Percentiles rank a stretch among this genome's conserved stretches.
Conservation (phyloP, 2,797 vertebrate species). For the Rhinoraja longicauda region DNA sequence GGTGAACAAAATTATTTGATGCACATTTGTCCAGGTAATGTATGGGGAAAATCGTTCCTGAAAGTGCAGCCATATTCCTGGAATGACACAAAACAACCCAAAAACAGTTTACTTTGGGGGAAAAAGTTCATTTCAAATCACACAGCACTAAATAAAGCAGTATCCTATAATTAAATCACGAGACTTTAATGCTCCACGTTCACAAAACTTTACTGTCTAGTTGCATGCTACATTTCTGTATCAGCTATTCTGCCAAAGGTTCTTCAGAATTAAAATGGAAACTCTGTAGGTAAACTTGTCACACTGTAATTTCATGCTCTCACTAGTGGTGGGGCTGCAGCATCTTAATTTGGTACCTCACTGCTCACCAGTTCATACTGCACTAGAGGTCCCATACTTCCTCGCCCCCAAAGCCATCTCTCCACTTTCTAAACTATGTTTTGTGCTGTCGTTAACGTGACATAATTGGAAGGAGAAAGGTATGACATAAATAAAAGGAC, state of each 20-base stretch:
- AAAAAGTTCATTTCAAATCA: no score
- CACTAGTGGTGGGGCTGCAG: neutral
- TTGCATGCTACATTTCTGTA: neutral
- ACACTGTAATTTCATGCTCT: neutral
- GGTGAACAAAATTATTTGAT: no score
- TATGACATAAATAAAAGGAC: neutral
- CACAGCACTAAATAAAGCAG: no score
- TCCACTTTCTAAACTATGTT: neutral
- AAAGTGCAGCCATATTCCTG: no score
- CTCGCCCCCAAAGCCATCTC: neutral
- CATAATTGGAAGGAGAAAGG: neutral
- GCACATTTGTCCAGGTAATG: no score
- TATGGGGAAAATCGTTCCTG: no score
- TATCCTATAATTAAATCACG: no score
- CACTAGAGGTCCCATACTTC: neutral
- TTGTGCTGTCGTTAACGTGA: neutral
- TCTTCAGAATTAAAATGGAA: neutral
- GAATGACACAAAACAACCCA: no score
- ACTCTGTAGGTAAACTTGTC: neutral
- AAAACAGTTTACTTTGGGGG: no score
- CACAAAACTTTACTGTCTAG: neutral
- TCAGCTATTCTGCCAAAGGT: neutral
- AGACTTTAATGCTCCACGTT: no score
- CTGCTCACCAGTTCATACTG: neutral
- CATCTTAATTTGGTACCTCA: neutral